Evolutionary conservation across 1,140 invertebrate genomes (phyloP), one percentile per base, ranked within the genome.

Genomic region (Eurosta solidaginis): DNA sequence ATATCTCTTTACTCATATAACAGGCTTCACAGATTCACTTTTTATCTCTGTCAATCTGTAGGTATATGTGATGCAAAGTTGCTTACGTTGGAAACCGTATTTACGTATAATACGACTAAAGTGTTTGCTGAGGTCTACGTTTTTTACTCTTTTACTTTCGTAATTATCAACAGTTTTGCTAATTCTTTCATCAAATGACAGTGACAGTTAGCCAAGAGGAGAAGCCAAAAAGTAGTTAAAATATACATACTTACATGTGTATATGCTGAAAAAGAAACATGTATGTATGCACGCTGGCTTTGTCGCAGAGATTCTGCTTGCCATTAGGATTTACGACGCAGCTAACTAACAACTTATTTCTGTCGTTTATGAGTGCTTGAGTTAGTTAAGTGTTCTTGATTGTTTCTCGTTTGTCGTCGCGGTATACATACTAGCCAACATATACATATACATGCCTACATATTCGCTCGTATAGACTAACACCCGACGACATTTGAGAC

Each of bases 161-260:
- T 68, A 42, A 68, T 68, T 68, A 68, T 40, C 59, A 68, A 68
- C 59, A 68, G 59, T 33, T 68, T 68, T 68, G 33, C 59, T 68
- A 68, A 68, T 68, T 68, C 59, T 68, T 40, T 68, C 59, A 33
- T 68, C 59, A 68, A 68, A 68, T 68, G 59, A 68, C 59, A 68
- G 59, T 40, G 59, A 68, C 59, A 40, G 59, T n/a, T 40, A 20
- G 59, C 4, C 33, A 40, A 36, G 17, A 68, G 33, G 1, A 42
- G 17, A 17, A 36, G 59, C 59, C 59, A 40, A 20, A 3, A 33
- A 20, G n/a, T 47, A 47, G n/a, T 4, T 33, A 68, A 17, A 33
- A 29, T 6, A 0, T 25, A 33, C 17, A 25, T 9, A 54, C 22
- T 25, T 9, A 27, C 22, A 54, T 40, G 3, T 22, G n/a, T 40